Evolutionary conservation across 2,888 invertebrate genomes (phyloP), one percentile per base, ranked within the genome.

Genomic region (Ceriagrion tenellum): DNA sequence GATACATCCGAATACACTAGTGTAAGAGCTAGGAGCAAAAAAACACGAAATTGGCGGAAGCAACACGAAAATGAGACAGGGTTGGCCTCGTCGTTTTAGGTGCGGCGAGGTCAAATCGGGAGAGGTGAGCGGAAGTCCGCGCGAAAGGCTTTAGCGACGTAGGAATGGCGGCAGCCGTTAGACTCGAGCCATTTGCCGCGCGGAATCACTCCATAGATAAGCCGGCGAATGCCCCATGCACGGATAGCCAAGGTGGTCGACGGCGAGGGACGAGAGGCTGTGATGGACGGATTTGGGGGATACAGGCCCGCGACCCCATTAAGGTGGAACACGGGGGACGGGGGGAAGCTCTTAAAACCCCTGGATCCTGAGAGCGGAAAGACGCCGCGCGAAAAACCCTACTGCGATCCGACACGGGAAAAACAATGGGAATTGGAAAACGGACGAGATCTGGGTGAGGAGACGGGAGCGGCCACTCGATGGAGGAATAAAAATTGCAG

Each of bases 131-230:
- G 55, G 89, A 55, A 55, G 89, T 47, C 55, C 10, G 89, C 20
- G 89, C 23, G 47, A 89, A 35, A 55, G 89, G 26, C 13, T 47
- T 0, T 26, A 55, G 23, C 20, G 26, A 81, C n/a, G n/a, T 16
- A 10, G 69, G 69, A 10, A 18, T 16, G 90, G 56, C 56, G 47
- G 40, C 26, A 47, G 93, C 93, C 93, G 93, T 93, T 93, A 93
- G 93, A 93, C 74, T 47, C 93, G 93, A 93, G 93, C 47, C 93
- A 93, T 93, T 93, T 93, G 93, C 93, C 69, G 56, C 47, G 93
- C 69, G 93, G 91, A 63, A 91, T 91, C 91, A 40, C 91, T 35
- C 35, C 47, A 74, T 40, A 55, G 93, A 59, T 56, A 93, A 69
- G 69, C 63, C 47, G 26, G 47, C 93, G 40, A 93, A 40, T 74